These are phyloP conservation scores for Anser brachyrhynchus DNA, from an alignment of 2,113 vertebrate genomes.

Conservation along the genomic window DNA sequence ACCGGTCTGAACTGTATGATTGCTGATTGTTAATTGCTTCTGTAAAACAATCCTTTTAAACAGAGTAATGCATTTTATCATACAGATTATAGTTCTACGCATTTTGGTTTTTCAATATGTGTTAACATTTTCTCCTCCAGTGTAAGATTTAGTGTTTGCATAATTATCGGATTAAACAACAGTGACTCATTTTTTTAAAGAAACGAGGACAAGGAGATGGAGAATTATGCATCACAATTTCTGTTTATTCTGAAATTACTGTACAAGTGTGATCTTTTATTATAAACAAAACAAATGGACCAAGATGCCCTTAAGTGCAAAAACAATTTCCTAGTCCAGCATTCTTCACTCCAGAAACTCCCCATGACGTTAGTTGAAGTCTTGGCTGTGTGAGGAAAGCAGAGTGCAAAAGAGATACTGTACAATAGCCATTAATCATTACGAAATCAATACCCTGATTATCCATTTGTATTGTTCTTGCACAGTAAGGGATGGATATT, in stretches of 20 bases:
- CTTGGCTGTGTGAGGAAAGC: conserved; percentile 52
- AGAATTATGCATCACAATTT: conserved; percentile 68
- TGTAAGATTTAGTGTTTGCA: conserved; percentile 78
- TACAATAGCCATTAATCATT: conserved; percentile 64
- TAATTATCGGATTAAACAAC: conserved; percentile 83
- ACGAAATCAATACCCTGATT: conserved; percentile 63
- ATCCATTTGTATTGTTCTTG: conserved; percentile 47
- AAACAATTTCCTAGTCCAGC: conserved; percentile 41
- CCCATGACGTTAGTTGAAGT: conserved; percentile 50
- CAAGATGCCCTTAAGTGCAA: conserved; percentile 50
- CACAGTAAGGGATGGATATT: neutral
- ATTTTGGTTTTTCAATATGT: conserved; percentile 78
- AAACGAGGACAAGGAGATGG: conserved; percentile 56
- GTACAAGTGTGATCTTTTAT: conserved; percentile 50
- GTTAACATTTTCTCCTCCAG: conserved; percentile 82
- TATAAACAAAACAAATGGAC: conserved; percentile 43
- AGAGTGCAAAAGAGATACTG: conserved; percentile 43
- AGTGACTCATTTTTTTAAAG: conserved; percentile 73
- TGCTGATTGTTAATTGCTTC: conserved; percentile 86
- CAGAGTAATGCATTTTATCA: conserved; percentile 84
- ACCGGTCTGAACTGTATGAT: conserved; percentile 87
- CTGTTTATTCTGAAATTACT: conserved; percentile 66
- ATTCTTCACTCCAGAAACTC: conserved; percentile 68
- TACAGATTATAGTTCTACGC: conserved; percentile 82
- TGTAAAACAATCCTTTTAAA: conserved; percentile 86